A percentile compares a stretch with the other conserved stretches of the same genome.
These are phyloP conservation scores for Heliconius erato DNA, from an alignment of 2,888 invertebrate genomes.

Conservation along the genomic window DNA sequence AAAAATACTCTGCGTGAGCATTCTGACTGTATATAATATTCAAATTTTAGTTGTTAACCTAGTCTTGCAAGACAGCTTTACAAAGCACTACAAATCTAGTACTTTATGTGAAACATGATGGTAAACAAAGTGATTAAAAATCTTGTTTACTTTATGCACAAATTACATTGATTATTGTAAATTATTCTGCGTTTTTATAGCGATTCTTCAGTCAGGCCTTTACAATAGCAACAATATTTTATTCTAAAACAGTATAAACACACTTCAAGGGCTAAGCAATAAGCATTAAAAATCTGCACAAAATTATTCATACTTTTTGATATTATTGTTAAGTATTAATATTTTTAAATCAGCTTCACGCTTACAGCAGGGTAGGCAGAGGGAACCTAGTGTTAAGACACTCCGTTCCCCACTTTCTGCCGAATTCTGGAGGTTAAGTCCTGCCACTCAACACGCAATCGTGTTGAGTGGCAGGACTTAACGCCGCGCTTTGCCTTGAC, in stretches of 20 bases:
- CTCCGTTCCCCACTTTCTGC: too few species aligned
- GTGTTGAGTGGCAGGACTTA: too few species aligned
- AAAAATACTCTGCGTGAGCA: not conserved
- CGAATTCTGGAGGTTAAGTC: too few species aligned
- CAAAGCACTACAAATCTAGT: constrained; percentile 26
- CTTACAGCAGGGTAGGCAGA: too few species aligned
- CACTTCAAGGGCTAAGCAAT: constrained; percentile 24
- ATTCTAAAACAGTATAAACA: not conserved
- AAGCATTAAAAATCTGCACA: not conserved
- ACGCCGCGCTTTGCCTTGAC: too few species aligned
- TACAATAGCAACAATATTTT: constrained; percentile 23
- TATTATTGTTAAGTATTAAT: not conserved
- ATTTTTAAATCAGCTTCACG: not conserved
- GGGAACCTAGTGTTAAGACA: too few species aligned
- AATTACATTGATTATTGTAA: constrained; percentile 40
- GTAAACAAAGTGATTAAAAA: constrained; percentile 47
- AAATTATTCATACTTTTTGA: not conserved
- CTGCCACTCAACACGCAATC: too few species aligned
- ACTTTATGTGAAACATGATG: constrained; percentile 34
- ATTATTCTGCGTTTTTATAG: constrained; percentile 45
- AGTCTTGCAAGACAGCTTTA: constrained; percentile 6
- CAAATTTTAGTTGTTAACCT: constrained; percentile 9
- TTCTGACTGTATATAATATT: not conserved
- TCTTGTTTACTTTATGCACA: constrained; percentile 46
- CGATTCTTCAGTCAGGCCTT: constrained; percentile 15